Conservation (phyloP, 2,888 invertebrate genomes). For the Panzeria rudis region DNA sequence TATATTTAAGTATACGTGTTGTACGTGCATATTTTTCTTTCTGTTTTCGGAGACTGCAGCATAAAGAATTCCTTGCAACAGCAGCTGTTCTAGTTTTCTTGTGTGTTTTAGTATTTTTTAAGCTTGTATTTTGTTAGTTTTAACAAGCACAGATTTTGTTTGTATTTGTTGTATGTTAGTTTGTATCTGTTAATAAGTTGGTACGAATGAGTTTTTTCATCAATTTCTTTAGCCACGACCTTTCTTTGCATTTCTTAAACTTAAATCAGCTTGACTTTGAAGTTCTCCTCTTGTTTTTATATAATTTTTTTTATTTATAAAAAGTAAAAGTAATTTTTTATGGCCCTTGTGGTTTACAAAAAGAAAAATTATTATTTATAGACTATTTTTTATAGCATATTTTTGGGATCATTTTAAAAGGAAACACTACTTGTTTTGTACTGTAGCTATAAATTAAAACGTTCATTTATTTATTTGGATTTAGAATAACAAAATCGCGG, state of each 20-base stretch:
- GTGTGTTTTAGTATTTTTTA: slow-evolving; percentile 13
- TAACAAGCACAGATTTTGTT: slow-evolving; percentile 37
- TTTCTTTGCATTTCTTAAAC: neutral
- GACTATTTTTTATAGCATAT: neutral
- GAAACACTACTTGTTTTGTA: neutral
- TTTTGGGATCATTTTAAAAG: neutral
- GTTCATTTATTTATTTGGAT: neutral
- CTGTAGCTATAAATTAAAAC: neutral
- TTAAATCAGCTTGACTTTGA: slow-evolving; percentile 31
- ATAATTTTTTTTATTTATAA: too few relatives aligned
- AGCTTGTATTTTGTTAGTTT: slow-evolving; percentile 31
- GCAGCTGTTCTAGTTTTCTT: slow-evolving; percentile 41
- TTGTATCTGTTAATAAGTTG: slow-evolving; percentile 6
- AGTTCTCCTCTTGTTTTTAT: neutral
- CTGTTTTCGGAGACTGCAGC: neutral
- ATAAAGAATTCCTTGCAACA: neutral
- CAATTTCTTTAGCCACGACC: neutral
- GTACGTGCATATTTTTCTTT: neutral
- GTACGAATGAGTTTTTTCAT: neutral
- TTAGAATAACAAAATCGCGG: neutral
- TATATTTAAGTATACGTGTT: neutral
- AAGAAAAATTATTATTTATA: neutral
- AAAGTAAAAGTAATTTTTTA: slow-evolving; percentile 1
- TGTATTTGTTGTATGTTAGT: neutral
- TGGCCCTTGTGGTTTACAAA: neutral